A percentile compares a stretch with the other conserved stretches of the same genome.
phyloP scores from a whole-genome alignment of 2,797 vertebrate species.

The Helicolenus hilgendorfi region DNA sequence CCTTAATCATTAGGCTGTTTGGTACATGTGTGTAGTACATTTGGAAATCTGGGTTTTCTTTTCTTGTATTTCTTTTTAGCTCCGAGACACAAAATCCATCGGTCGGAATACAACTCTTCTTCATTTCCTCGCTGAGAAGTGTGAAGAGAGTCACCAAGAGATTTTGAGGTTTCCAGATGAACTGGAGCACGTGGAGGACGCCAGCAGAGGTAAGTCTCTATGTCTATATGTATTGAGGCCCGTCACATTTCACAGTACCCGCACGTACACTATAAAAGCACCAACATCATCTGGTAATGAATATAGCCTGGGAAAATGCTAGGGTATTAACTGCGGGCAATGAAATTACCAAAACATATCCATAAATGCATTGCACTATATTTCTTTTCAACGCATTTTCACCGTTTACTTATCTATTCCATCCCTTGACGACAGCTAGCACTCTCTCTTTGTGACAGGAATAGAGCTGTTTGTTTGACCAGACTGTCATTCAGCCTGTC shows the following conservation, averaged over 20 bases:
- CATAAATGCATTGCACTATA: neutral
- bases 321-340: neutral
- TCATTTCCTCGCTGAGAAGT: conserved; percentile 96
- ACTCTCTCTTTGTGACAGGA: conserved; percentile 47
- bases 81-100: conserved; percentile 97
- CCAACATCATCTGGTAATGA: neutral
- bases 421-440: conserved; percentile 23
- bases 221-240: neutral
- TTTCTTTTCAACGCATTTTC: conserved; percentile 6
- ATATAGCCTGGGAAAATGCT: neutral
- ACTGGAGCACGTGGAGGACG: conserved; percentile 95
- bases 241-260: neutral
- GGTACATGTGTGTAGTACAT: neutral
- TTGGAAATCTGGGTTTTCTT: neutral
- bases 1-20: neutral
- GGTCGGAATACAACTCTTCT: conserved; percentile 95
- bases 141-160: conserved; percentile 92
- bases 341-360: neutral
- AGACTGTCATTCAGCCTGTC: conserved; percentile 83
- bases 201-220: conserved; percentile 94
- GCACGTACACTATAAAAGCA: neutral
- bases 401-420: conserved; percentile 11
- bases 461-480: conserved; percentile 72
- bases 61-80: conserved; percentile 82
- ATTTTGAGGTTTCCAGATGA: conserved; percentile 97